Percentiles rank a stretch among this genome's conserved stretches.
phyloP scores from a whole-genome alignment of 2,888 invertebrate genomes.

The Agonopterix alstromeriana region DNA sequence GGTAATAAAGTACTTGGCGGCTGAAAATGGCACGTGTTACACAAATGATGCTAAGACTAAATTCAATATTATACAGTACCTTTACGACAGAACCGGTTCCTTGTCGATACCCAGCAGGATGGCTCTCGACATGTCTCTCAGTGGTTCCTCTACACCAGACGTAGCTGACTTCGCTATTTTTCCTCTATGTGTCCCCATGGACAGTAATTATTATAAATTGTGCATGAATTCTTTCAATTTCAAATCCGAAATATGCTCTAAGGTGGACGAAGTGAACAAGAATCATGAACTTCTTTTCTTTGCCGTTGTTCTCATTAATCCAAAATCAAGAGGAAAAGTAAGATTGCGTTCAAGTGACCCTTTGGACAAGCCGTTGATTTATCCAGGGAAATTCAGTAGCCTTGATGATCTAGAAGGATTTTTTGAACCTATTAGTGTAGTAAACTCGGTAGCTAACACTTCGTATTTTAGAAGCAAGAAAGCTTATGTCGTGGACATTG shows the following conservation, averaged over 20 bases:
- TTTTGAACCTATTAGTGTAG: slow-evolving; percentile 34
- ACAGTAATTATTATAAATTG: slow-evolving; percentile 22
- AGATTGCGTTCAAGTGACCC: slow-evolving; percentile 34
- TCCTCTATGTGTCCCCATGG: slow-evolving; percentile 37
- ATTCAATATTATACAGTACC: slow-evolving; percentile 42
- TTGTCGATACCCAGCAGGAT: slow-evolving; percentile 38
- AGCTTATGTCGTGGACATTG: slow-evolving; percentile 36
- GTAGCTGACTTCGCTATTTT: slow-evolving; percentile 54
- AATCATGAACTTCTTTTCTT: slow-evolving; percentile 39
- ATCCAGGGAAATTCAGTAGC: slow-evolving; percentile 44
- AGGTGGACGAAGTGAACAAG: slow-evolving; percentile 27
- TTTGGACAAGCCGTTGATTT: slow-evolving; percentile 39
- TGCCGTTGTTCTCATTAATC: slow-evolving; percentile 49
- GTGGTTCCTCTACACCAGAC: slow-evolving; percentile 16
- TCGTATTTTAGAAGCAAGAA: slow-evolving; percentile 36
- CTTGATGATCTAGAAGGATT: slow-evolving; percentile 35
- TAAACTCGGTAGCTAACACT: slow-evolving; percentile 35
- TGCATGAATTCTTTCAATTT: slow-evolving; percentile 39
- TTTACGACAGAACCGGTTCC: slow-evolving; percentile 40
- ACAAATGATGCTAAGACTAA: slow-evolving; percentile 16
- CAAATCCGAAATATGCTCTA: slow-evolving; percentile 30
- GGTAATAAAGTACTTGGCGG: slow-evolving; percentile 40
- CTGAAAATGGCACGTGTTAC: slow-evolving; percentile 43
- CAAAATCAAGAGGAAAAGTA: slow-evolving; percentile 49
- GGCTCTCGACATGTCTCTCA: slow-evolving; percentile 39